Percentiles rank a stretch among this genome's conserved stretches.
Evolutionary conservation across 2,888 invertebrate genomes (phyloP).

Genomic region (Sturmia bella): DNA sequence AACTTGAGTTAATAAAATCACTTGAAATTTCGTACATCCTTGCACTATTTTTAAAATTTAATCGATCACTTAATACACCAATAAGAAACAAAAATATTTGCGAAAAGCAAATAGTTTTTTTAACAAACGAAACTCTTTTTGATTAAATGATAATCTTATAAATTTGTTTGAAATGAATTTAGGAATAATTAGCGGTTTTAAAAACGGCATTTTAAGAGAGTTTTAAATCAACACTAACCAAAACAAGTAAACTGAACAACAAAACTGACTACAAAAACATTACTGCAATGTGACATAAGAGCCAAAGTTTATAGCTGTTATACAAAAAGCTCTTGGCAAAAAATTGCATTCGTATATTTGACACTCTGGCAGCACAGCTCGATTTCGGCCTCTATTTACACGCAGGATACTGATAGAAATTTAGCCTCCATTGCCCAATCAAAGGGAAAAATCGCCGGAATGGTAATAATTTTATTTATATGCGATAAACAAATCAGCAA

Average conservation of each 20-base stretch:
- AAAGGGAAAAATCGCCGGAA: too few relatives aligned
- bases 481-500: too few relatives aligned
- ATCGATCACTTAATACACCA: slow-evolving; percentile 59
- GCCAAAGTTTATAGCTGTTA: neutral
- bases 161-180: slow-evolving; percentile 46
- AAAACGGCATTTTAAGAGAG: slow-evolving; percentile 70
- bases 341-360: neutral
- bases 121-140: slow-evolving; percentile 10
- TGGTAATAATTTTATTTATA: slow-evolving; percentile 3
- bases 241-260: neutral
- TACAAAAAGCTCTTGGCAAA: slow-evolving; percentile 5
- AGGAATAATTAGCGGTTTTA: slow-evolving; percentile 71
- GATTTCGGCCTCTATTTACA: neutral
- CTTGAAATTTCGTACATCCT: neutral
- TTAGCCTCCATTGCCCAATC: too few relatives aligned
- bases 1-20: slow-evolving; percentile 7
- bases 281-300: neutral
- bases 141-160: slow-evolving; percentile 10
- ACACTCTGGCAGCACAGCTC: too few relatives aligned
- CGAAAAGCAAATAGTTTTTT: neutral
- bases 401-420: too few relatives aligned
- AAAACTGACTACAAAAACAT: slow-evolving; percentile 5
- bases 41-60: neutral
- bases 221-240: slow-evolving; percentile 57
- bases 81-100: slow-evolving; percentile 24